Evolutionary conservation across 2,113 vertebrate genomes (phyloP).

Genomic region (Syngnathoides biaculeatus): DNA sequence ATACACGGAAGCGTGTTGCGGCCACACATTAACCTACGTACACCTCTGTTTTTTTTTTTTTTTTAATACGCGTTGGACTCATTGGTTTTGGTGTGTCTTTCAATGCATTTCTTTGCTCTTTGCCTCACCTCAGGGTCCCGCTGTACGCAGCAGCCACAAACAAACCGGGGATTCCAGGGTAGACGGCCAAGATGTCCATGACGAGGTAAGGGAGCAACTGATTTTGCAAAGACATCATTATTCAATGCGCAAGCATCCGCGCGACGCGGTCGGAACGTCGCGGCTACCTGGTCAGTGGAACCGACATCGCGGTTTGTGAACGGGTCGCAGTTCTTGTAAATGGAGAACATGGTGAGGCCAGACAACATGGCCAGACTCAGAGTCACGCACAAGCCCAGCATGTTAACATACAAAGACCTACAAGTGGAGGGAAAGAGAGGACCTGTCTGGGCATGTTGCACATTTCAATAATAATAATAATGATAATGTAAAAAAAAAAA

Average conservation of each 20-base stretch:
- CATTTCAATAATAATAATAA: background rate
- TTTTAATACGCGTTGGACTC: no score
- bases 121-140: conserved; percentile 88
- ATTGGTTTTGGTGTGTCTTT: background rate
- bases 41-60: no score
- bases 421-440: conserved; percentile 4
- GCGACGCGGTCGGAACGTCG: background rate
- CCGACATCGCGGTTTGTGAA: conserved; percentile 57
- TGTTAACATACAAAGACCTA: conserved; percentile 77
- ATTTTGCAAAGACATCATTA: conserved; percentile 7
- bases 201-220: conserved; percentile 93
- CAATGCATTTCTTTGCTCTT: background rate
- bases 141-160: conserved; percentile 96
- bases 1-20: no score
- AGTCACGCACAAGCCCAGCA: conserved; percentile 74
- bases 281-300: conserved; percentile 70
- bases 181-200: conserved; percentile 85
- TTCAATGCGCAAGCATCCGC: background rate
- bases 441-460: conserved; percentile 13
- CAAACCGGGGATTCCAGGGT: conserved; percentile 88
- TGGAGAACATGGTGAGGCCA: conserved; percentile 77
- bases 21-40: no score
- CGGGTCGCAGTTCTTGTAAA: conserved; percentile 78
- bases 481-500: background rate
- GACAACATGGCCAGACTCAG: conserved; percentile 72